These are phyloP conservation scores for Brachyhypopomus occidentalis DNA, from an alignment of 2,113 vertebrate species.

Conservation along the genomic window DNA sequence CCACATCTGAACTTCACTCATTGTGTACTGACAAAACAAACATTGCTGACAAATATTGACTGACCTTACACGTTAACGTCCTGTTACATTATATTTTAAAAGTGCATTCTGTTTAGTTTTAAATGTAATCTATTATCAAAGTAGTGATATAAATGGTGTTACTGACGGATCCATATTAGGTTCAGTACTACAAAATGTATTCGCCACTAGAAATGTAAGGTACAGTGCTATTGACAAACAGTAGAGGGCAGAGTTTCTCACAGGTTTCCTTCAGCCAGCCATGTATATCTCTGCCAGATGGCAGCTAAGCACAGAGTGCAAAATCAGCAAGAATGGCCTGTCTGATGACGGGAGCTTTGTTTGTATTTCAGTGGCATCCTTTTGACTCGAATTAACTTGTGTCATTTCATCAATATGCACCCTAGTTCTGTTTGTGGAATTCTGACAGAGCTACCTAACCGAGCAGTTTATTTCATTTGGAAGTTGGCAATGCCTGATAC, in stretches of 20 bases:
- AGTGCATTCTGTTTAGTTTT: not conserved
- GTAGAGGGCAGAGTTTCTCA: not conserved
- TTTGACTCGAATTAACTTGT: no score
- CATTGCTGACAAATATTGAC: no score
- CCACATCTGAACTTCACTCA: no score
- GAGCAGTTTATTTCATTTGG: not conserved
- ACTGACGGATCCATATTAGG: not conserved
- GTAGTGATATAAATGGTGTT: not conserved
- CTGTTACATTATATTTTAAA: not conserved
- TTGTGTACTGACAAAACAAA: not conserved
- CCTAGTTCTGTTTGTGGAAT: not conserved
- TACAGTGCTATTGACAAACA: not conserved
- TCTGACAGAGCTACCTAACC: no score
- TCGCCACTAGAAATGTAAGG: not conserved
- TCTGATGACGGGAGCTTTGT: conserved; percentile 5
- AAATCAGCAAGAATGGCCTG: conserved; percentile 8
- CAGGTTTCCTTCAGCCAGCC: not conserved
- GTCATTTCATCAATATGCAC: no score
- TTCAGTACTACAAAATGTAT: not conserved
- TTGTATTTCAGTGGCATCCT: not conserved
- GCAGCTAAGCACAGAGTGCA: not conserved
- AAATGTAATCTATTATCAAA: no score
- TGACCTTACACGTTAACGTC: not conserved
- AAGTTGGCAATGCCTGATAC: not conserved
- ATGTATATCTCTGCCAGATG: not conserved